These are phyloP conservation scores for Pogona vitticeps DNA, from an alignment of 2,113 vertebrate genomes.

Conservation along the genomic window DNA sequence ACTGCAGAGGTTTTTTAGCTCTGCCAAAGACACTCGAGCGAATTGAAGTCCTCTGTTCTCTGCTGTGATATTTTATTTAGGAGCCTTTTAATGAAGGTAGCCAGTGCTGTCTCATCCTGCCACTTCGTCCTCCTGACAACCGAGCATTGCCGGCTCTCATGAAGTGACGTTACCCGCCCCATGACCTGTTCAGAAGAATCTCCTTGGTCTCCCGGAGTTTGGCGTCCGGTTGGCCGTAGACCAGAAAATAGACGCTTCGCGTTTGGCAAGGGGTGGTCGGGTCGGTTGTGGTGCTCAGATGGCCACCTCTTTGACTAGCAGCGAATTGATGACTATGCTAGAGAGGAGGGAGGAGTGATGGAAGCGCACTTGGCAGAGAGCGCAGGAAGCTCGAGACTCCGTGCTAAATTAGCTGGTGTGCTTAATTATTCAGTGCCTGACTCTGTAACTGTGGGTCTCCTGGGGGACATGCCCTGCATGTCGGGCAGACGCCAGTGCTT, in stretches of 20 bases:
- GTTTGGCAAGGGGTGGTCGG: fast-evolving
- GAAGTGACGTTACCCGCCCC: fast-evolving
- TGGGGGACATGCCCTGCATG: neutral
- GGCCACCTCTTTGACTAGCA: fast-evolving
- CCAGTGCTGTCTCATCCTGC: neutral
- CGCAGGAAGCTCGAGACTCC: neutral
- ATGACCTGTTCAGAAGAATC: fast-evolving
- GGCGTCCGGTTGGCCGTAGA: fast-evolving
- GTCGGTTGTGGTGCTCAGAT: fast-evolving
- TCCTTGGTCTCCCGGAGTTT: fast-evolving
- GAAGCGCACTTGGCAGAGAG: fast-evolving
- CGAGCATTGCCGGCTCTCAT: fast-evolving
- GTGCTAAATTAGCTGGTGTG: constrained; percentile 24
- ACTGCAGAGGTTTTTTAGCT: fast-evolving
- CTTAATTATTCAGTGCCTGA: constrained; percentile 27
- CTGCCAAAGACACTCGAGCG: neutral
- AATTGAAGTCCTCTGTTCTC: neutral
- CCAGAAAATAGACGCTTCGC: fast-evolving
- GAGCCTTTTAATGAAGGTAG: neutral
- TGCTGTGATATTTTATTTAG: fast-evolving
- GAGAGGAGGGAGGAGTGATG: neutral
- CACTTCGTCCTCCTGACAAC: neutral
- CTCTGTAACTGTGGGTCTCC: fast-evolving
- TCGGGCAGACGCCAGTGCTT: neutral
- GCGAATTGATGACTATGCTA: fast-evolving